phyloP scores from a whole-genome alignment of 2,797 vertebrate genomes.

The Todus mexicanus region DNA sequence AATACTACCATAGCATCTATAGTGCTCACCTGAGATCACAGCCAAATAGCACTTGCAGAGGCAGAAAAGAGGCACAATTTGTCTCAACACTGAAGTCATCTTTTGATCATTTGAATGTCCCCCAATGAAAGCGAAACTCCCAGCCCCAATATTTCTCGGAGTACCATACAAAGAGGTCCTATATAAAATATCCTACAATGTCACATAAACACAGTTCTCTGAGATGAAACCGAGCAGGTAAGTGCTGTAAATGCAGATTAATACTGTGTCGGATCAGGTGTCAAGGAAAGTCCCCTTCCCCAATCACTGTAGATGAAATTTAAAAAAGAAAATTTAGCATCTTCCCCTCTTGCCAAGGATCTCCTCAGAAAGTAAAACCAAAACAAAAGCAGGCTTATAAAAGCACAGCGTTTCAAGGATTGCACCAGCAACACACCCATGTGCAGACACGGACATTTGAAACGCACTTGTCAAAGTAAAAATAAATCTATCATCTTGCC shows the following conservation, averaged over 20 bases:
- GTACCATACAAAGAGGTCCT: background rate
- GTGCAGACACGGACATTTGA: background rate
- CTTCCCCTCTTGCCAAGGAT: background rate
- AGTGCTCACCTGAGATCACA: background rate
- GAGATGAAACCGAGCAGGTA: background rate
- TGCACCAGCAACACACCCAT: background rate
- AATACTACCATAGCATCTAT: background rate
- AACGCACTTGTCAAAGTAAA: background rate
- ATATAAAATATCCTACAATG: background rate
- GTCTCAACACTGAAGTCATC: background rate
- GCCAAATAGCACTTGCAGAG: background rate
- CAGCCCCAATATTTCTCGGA: accelerated
- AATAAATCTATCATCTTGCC: conserved; percentile 10
- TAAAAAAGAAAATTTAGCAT: background rate
- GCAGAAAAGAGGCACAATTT: background rate
- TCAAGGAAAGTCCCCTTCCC: background rate
- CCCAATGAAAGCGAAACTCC: background rate
- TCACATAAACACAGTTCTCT: background rate
- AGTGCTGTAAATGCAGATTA: background rate
- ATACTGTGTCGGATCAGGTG: background rate
- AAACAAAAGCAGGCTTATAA: background rate
- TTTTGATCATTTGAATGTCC: background rate
- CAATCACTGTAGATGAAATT: background rate
- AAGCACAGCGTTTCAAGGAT: conserved; percentile 19
- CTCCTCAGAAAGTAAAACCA: conserved; percentile 9